Evolutionary conservation across 2,888 invertebrate species (phyloP).

Genomic region (Apodemia duryi): DNA sequence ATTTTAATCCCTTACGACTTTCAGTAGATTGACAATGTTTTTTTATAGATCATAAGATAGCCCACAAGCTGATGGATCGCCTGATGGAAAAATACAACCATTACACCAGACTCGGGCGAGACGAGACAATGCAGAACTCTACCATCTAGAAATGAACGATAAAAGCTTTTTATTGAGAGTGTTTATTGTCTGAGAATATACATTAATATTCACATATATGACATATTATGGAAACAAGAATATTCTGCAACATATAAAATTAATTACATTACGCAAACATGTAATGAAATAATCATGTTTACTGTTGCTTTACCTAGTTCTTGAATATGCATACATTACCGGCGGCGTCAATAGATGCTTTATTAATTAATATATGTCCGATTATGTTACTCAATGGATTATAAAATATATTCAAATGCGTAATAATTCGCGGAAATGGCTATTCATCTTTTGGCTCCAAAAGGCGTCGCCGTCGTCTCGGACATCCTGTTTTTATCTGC

Average conservation of each 20-base stretch:
- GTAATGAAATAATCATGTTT: constrained; percentile 9
- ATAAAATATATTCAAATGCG: not conserved
- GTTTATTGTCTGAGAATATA: not conserved
- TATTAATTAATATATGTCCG: too few relatives aligned
- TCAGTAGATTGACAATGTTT: too few relatives aligned
- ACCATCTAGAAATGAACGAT: too few relatives aligned
- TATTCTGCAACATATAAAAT: not conserved
- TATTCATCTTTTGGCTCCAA: constrained; percentile 1
- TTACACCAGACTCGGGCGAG: too few relatives aligned
- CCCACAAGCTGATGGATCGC: too few relatives aligned
- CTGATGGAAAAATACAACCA: too few relatives aligned
- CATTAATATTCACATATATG: not conserved
- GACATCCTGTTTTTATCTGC: not conserved
- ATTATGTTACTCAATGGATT: not conserved
- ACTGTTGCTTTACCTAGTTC: constrained; percentile 1
- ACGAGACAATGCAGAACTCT: too few relatives aligned
- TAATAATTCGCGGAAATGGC: not conserved
- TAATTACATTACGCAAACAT: not conserved
- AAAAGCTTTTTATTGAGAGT: too few relatives aligned
- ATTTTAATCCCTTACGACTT: too few relatives aligned
- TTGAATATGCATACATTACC: not conserved
- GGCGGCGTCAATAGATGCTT: not conserved
- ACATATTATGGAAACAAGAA: not conserved
- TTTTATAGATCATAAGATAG: too few relatives aligned
- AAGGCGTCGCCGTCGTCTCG: not conserved